Conservation (phyloP, 2,888 invertebrate genomes). For the Parapristionchus giblindavisi region DNA sequence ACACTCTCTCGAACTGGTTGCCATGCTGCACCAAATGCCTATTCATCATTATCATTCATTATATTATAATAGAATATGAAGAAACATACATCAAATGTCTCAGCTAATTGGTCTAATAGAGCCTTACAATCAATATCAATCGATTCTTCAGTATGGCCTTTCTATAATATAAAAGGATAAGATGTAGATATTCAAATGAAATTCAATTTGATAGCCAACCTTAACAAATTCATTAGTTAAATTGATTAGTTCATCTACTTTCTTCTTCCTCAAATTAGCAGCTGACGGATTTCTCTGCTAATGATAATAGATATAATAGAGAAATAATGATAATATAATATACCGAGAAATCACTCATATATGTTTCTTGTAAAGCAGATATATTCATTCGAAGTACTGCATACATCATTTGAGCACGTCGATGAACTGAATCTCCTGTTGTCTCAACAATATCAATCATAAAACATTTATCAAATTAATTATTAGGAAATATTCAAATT, state of each 20-base stretch:
- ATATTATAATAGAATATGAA: background rate
- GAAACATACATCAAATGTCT: background rate
- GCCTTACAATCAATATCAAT: background rate
- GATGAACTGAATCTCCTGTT: no score
- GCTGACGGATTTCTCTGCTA: constrained; percentile 9
- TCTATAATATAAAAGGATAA: constrained; percentile 2
- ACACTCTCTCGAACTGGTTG: background rate
- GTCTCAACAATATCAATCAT: no score
- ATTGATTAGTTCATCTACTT: background rate
- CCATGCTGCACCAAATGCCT: constrained; percentile 23
- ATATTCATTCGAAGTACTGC: constrained; percentile 28
- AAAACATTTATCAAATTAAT: no score
- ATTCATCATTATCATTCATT: background rate
- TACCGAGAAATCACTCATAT: background rate
- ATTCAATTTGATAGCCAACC: no score
- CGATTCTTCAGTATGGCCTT: background rate
- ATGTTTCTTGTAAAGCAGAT: constrained; percentile 2
- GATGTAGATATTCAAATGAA: background rate
- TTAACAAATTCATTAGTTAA: constrained; percentile 13
- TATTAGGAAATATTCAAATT: no score
- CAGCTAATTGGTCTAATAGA: background rate
- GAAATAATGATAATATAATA: no score
- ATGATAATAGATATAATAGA: no score
- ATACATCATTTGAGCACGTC: constrained; percentile 1
- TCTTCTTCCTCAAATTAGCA: background rate